Conservation (phyloP, 2,888 invertebrate genomes). For the Pammene fasciana region DNA sequence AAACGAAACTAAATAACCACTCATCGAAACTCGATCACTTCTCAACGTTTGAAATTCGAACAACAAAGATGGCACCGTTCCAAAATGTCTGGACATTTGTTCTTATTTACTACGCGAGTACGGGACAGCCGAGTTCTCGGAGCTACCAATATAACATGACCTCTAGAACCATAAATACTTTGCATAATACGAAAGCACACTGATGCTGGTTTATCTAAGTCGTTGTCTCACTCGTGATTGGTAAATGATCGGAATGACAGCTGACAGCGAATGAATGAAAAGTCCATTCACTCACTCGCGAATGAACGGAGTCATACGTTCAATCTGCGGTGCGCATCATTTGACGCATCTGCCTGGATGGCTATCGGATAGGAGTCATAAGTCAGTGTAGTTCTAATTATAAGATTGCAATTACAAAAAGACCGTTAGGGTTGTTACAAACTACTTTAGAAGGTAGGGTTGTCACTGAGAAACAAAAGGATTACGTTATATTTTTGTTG, state of each 20-base stretch:
- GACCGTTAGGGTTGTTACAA: constrained; percentile 11
- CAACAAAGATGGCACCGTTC: constrained; percentile 47
- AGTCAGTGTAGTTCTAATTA: constrained; percentile 38
- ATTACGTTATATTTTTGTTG: too few species aligned
- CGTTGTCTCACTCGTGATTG: background rate
- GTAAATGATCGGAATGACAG: constrained; percentile 5
- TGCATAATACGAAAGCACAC: background rate
- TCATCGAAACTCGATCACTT: constrained; percentile 41
- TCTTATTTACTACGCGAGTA: background rate
- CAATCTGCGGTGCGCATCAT: constrained; percentile 40
- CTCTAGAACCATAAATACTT: background rate
- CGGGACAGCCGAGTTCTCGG: background rate
- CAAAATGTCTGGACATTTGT: constrained; percentile 33
- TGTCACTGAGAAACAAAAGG: background rate
- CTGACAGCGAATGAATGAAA: constrained; percentile 48
- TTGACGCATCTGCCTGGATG: constrained; percentile 40
- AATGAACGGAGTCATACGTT: constrained; percentile 43
- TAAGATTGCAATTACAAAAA: constrained; percentile 32
- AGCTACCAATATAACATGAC: background rate
- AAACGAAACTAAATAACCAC: constrained; percentile 32
- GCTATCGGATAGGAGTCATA: constrained; percentile 33
- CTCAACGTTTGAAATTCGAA: constrained; percentile 38
- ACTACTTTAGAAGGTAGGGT: background rate
- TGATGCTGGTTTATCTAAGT: background rate
- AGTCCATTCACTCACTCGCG: constrained; percentile 51